Evolutionary conservation across 2,113 vertebrate genomes (phyloP).

Genomic region (Cebus imitator): DNA sequence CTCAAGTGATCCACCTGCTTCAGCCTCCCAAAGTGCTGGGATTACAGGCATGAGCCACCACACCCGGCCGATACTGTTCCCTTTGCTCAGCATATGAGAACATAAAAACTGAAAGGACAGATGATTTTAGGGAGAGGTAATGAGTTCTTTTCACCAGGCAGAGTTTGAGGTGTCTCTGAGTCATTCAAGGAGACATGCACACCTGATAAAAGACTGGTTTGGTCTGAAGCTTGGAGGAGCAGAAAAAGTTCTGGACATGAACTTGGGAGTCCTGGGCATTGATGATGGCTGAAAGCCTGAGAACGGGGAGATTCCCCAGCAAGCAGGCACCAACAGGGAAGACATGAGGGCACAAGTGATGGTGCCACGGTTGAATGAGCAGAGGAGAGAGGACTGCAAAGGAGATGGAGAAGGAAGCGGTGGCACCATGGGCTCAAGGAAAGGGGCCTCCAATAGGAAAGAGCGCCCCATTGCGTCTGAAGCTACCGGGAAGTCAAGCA

Average conservation of each 20-base stretch:
- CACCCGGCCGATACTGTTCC: background rate
- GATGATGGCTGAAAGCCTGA: no score
- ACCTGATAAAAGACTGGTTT: accelerated
- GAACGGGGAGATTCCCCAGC: accelerated
- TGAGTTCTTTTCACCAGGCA: background rate
- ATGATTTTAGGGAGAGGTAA: background rate
- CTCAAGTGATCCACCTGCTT: no score
- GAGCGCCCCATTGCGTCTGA: accelerated
- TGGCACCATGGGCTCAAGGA: accelerated
- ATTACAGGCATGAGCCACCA: no score
- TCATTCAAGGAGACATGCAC: accelerated
- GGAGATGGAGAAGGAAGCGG: accelerated
- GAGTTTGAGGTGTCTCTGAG: background rate
- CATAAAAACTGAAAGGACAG: background rate
- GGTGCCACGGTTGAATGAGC: accelerated
- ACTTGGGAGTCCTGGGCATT: accelerated
- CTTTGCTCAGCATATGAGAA: background rate
- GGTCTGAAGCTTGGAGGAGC: background rate
- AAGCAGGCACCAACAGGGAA: accelerated
- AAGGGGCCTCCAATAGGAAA: background rate
- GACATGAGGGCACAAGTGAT: accelerated
- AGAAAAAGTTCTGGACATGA: accelerated
- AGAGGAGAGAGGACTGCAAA: background rate
- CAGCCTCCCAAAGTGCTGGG: no score
- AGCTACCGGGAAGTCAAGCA: background rate